Conservation (phyloP, 2,113 vertebrate genomes). For the Sardina pilchardus region DNA sequence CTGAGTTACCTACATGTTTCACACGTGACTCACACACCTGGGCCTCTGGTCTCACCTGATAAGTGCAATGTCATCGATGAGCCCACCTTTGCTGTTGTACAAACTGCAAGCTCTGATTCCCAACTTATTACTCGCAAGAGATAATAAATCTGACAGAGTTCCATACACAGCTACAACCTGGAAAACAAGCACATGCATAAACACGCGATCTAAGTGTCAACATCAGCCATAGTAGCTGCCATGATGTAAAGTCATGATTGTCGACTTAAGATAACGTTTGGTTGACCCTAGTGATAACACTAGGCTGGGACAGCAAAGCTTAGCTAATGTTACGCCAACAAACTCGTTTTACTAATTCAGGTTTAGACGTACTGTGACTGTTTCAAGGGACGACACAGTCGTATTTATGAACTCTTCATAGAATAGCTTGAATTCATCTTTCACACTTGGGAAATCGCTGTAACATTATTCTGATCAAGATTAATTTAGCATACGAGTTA, state of each 20-base stretch:
- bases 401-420: background rate
- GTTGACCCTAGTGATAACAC: background rate
- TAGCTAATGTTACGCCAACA: background rate
- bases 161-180: conserved; percentile 96
- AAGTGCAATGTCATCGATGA: conserved; percentile 92
- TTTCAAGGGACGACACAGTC: background rate
- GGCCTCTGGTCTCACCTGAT: conserved; percentile 77
- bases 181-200: background rate
- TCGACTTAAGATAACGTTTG: background rate
- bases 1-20: too few species aligned
- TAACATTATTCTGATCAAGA: background rate
- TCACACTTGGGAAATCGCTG: background rate
- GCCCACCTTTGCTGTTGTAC: conserved; percentile 93
- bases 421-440: background rate
- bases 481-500: background rate
- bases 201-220: background rate
- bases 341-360: background rate
- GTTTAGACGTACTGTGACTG: background rate
- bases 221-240: background rate
- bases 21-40: background rate
- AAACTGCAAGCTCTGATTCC: conserved; percentile 90
- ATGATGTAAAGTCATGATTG: background rate
- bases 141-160: conserved; percentile 87
- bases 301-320: background rate
- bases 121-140: conserved; percentile 92